Base-by-base conservation (phyloP, 2,888 invertebrate species). In the Protula sp. region DNA sequence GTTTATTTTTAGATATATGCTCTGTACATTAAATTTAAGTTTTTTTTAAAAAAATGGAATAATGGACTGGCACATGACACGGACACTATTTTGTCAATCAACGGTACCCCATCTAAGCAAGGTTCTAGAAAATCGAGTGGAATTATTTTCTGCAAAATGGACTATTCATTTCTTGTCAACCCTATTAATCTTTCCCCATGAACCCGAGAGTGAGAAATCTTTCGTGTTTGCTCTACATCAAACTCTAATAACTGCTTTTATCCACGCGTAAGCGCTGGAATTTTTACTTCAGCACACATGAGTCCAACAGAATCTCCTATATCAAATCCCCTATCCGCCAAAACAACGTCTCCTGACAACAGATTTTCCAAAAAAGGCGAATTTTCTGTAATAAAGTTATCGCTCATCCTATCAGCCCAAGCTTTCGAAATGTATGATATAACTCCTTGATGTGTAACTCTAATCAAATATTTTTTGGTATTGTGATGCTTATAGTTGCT, bases 321-420 rank as follows among this genome's bases (percentile, higher is more conserved):
- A 47, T 56, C 50, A 54, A 71, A 70, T 2, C 70, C 71, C 29
- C 68, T 29, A 48, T 70, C 69, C 14, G 64, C 66, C 27, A 71
- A 48, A 2, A 70, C 62, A 5, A 67, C 59, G 52, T 53, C 53
- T 4, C 53, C 53, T 9, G 9, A 9, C 9, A 14, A 14, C 4
- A 53, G 53, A n/a, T 66, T 62, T 22, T 69, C 47, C 26, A 70
- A 29, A 14, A 65, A 14, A 14, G 9, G 9, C 9, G 9, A 14
- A 38, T 70, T 31, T 50, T 67, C 63, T 24, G 65, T 65, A 3
- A 71, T 57, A 30, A 58, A 51, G 57, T 71, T 71, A 47, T 71
- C 70, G 50, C 63, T 63, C 1, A 62, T 53, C 30, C 67, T 57
- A 2, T 70, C 72, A 47, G 70, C 71, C 66, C 64, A 72, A 4